Conservation (phyloP, 2,888 invertebrate species). For the Acanthoscelides obtectus region DNA sequence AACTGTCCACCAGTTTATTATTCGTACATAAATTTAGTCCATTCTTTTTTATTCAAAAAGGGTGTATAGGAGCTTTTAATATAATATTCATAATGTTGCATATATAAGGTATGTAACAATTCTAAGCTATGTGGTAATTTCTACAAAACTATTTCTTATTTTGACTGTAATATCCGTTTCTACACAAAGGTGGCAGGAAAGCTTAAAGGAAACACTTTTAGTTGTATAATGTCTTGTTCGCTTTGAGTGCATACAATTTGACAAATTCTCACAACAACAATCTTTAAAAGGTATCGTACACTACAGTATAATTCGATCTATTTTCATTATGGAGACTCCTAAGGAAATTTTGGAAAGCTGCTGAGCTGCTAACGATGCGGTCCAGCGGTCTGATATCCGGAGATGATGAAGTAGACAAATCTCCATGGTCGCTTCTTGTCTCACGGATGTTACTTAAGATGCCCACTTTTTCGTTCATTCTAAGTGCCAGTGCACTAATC, state of each 20-base stretch:
- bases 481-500: conserved; percentile 27
- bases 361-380: conserved; percentile 37
- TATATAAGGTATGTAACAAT: no score
- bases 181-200: no score
- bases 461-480: conserved; percentile 28
- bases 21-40: no score
- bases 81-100: no score
- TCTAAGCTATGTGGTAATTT: no score
- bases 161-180: no score
- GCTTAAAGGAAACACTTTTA: neutral
- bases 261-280: conserved; percentile 3
- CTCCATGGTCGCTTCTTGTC: conserved; percentile 9
- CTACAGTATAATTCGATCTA: neutral
- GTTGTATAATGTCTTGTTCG: neutral
- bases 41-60: no score
- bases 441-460: conserved; percentile 24
- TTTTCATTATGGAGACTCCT: conserved; percentile 18
- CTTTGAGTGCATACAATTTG: neutral
- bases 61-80: no score
- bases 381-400: conserved; percentile 21
- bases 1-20: no score
- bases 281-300: neutral
- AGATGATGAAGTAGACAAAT: conserved; percentile 21
- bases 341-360: conserved; percentile 38
- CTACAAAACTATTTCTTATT: no score